phyloP scores from a whole-genome alignment of 1,140 invertebrate species.

The Samia ricini region DNA sequence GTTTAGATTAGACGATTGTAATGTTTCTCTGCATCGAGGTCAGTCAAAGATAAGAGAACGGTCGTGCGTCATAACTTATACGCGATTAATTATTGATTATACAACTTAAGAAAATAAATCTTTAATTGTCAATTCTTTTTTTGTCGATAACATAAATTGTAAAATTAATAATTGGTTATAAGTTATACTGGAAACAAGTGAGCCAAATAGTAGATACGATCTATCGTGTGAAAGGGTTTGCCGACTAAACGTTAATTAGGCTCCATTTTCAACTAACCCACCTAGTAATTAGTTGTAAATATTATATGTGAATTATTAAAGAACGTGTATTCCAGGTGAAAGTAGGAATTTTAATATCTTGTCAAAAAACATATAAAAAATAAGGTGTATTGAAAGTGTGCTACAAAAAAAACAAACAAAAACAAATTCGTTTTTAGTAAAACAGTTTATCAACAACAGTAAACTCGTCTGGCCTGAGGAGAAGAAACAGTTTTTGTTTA shows the following conservation, averaged over 20 bases:
- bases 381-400: not conserved
- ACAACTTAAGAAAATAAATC: slow-evolving; percentile 4
- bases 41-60: slow-evolving; percentile 58
- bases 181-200: too few relatives aligned
- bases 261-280: too few relatives aligned
- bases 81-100: not conserved
- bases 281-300: too few relatives aligned
- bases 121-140: not conserved
- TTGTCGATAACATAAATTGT: not conserved
- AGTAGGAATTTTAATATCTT: too few relatives aligned
- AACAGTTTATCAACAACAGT: not conserved
- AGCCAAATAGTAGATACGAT: too few relatives aligned
- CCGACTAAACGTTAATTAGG: too few relatives aligned
- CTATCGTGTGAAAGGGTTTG: too few relatives aligned
- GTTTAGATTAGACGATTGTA: slow-evolving; percentile 13
- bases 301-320: too few relatives aligned
- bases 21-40: slow-evolving; percentile 49
- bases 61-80: slow-evolving; percentile 48
- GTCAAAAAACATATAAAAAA: too few relatives aligned
- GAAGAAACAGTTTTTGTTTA: slow-evolving; percentile 38
- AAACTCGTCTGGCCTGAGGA: slow-evolving; percentile 15
- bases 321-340: too few relatives aligned
- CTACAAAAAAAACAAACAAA: not conserved
- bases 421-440: not conserved
- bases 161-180: not conserved